Evolutionary conservation across 1,140 invertebrate species (phyloP), one percentile per base, ranked within the genome.

Genomic region (Parapsyche elsis): DNA sequence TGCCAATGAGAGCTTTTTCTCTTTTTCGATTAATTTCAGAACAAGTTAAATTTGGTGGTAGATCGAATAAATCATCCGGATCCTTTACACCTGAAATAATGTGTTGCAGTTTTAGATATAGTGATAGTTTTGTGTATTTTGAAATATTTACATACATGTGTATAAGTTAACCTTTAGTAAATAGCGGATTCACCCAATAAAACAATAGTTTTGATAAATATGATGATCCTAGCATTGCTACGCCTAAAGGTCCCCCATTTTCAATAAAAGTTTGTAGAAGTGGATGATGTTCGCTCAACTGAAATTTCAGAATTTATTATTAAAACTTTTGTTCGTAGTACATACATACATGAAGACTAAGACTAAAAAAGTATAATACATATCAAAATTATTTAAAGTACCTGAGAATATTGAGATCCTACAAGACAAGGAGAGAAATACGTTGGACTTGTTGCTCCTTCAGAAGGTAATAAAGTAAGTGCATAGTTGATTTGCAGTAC

Each of bases 141-240:
- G 21, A 67, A 10, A 67, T n/a, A 67, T 10, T 10, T n/a, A 38
- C 30, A 38, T 38, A 67, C 4, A 26, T 26, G 4, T 71, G 9
- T 1, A 38, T 38, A 71, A 1, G 14, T 16, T 30, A 57, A 89
- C 97, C 97, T 90, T 96, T 97, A 71, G 91, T 85, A 87, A 99
- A 94, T 49, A 99, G 86, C 9, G 94, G 94, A 80, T 94, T 91
- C 0, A 98, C 95, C 97, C 97, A 99, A 80, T 92, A 89, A 85
- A 99, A 98, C 14, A 94, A 88, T 5, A 98, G 88, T 84, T 92
- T 93, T 0, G 96, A 96, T 0, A 93, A 84, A 84, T 90, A 91
- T 30, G 91, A 92, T 10, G 90, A 88, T 80, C 92, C 91, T 86
- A 97, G 94, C 91, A 97, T 94, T 9, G 95, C 96, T 64, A 93